These are phyloP conservation scores for Craniophora ligustri DNA, from an alignment of 2,888 invertebrate species.

Conservation along the genomic window DNA sequence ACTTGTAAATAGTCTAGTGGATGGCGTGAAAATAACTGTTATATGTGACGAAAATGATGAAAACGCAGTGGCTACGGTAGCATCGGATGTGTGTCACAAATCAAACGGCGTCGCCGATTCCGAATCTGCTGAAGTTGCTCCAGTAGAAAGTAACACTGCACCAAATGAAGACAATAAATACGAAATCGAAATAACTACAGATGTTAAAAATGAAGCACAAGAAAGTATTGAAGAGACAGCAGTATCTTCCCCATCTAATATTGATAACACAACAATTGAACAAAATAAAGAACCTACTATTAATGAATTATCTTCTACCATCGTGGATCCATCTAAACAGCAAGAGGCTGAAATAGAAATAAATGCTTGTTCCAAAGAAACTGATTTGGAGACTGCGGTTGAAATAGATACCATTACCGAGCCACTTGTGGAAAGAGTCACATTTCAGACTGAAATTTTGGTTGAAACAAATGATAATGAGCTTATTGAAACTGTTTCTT, in stretches of 20 bases:
- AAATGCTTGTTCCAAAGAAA: slow-evolving; percentile 14
- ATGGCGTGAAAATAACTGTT: slow-evolving; percentile 64
- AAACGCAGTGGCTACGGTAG: slow-evolving; percentile 54
- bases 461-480: slow-evolving; percentile 77
- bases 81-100: slow-evolving; percentile 73
- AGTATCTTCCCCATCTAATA: slow-evolving; percentile 16
- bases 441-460: slow-evolving; percentile 81
- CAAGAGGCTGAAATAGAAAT: slow-evolving; percentile 10
- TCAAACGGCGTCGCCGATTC: slow-evolving; percentile 76
- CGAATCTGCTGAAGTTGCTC: slow-evolving; percentile 47
- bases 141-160: slow-evolving; percentile 38
- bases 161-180: slow-evolving; percentile 32
- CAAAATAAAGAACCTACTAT: slow-evolving; percentile 10
- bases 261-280: slow-evolving; percentile 17
- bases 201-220: slow-evolving; percentile 17
- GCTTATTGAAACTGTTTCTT: slow-evolving; percentile 53
- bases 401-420: slow-evolving; percentile 58
- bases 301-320: slow-evolving; percentile 4
- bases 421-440: slow-evolving; percentile 61
- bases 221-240: slow-evolving; percentile 24
- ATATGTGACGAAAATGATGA: slow-evolving; percentile 55
- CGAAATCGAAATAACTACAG: slow-evolving; percentile 22
- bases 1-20: slow-evolving; percentile 56
- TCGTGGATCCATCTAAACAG: slow-evolving; percentile 39
- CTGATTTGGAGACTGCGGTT: slow-evolving; percentile 42